Conservation (phyloP, 2,113 vertebrate genomes). For the Formicarius rufipectus region DNA sequence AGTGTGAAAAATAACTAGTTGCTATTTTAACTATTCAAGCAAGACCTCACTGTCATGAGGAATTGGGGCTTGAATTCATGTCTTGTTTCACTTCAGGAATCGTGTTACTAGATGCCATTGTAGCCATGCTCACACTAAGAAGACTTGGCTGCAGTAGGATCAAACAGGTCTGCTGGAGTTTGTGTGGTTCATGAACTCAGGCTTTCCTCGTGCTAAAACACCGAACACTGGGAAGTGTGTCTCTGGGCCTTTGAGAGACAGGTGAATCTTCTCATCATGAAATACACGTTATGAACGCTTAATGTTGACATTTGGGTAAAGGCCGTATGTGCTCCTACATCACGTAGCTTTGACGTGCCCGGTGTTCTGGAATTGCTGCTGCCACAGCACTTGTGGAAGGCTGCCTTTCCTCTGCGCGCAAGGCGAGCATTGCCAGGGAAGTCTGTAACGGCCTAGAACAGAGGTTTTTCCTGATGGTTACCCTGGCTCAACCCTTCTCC, state of each 20-base stretch:
- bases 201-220: background rate
- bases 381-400: background rate
- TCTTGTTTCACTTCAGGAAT: background rate
- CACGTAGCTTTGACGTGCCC: accelerated
- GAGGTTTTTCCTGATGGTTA: background rate
- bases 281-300: background rate
- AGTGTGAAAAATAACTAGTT: background rate
- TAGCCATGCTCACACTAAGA: accelerated
- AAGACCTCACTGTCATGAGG: background rate
- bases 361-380: background rate
- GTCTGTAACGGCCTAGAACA: accelerated
- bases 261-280: background rate
- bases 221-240: background rate
- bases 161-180: background rate
- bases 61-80: background rate
- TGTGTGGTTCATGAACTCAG: accelerated
- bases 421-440: accelerated
- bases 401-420: accelerated
- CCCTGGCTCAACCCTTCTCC: accelerated
- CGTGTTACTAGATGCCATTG: background rate
- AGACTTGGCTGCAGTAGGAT: background rate
- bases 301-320: background rate
- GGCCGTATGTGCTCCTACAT: background rate
- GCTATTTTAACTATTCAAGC: background rate
- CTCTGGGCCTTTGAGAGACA: background rate